Evolutionary conservation across 2,113 vertebrate species (phyloP).

Genomic region (Antennarius striatus): DNA sequence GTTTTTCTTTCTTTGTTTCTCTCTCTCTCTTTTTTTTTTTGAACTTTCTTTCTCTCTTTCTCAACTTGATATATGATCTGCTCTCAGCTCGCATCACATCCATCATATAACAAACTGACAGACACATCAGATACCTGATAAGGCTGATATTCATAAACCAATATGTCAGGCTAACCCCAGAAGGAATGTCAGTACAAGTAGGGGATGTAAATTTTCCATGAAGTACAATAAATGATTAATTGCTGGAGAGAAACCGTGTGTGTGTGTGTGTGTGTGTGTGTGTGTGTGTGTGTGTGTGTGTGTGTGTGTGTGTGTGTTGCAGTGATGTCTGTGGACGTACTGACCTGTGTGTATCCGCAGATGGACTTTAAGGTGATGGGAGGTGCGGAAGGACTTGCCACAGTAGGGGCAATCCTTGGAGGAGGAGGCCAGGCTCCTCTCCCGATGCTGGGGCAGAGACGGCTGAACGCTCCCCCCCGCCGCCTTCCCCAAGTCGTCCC

Average conservation of each 20-base stretch:
- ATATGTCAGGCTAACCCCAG: constrained; percentile 60
- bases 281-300: not conserved
- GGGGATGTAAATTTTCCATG: constrained; percentile 54
- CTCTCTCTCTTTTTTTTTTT: too few relatives aligned
- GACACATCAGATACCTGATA: constrained; percentile 43
- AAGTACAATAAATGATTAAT: constrained; percentile 63
- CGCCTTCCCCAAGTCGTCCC: constrained; percentile 92
- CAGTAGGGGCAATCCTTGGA: constrained; percentile 99
- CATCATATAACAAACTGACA: constrained; percentile 45
- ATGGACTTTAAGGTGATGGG: constrained; percentile 98
- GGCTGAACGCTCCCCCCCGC: constrained; percentile 81
- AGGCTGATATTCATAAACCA: constrained; percentile 53
- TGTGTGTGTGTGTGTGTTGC: not conserved
- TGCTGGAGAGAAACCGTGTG: constrained; percentile 8
- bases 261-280: not conserved
- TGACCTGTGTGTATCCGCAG: constrained; percentile 99
- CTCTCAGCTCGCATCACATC: constrained; percentile 18
- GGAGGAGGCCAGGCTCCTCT: constrained; percentile 90
- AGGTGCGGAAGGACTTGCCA: constrained; percentile 98
- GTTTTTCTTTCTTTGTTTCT: too few relatives aligned
- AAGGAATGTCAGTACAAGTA: constrained; percentile 55
- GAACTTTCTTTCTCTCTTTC: not conserved
- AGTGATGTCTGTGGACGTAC: constrained; percentile 40
- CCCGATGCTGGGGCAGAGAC: constrained; percentile 86
- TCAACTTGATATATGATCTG: not conserved